These are phyloP conservation scores for Hiodon alosoides DNA, from an alignment of 2,113 vertebrate genomes.

Conservation along the genomic window DNA sequence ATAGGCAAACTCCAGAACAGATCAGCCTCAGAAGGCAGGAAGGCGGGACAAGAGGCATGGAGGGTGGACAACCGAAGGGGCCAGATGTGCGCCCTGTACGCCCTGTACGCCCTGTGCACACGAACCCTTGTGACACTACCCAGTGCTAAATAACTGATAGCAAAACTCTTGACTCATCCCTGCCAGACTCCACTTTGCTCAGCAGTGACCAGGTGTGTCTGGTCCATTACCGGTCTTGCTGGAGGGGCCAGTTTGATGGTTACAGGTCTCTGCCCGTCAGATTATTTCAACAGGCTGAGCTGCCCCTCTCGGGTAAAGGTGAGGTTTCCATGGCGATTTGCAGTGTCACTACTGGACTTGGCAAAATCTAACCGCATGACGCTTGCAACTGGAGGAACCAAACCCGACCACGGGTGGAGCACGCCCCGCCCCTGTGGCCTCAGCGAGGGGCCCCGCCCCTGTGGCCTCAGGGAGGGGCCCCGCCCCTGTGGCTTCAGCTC, in stretches of 20 bases:
- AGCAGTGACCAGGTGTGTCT: conserved; percentile 40
- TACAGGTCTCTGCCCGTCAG: conserved; percentile 55
- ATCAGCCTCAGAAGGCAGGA: background rate
- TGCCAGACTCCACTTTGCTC: conserved; percentile 53
- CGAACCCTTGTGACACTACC: background rate
- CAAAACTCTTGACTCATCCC: conserved; percentile 45
- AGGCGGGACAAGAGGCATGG: too few species aligned
- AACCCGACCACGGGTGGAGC: too few species aligned
- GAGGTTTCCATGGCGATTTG: background rate
- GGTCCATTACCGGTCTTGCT: conserved; percentile 50
- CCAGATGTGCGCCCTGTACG: background rate
- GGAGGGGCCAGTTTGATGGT: conserved; percentile 45
- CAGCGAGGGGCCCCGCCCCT: background rate
- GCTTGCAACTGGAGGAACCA: too few species aligned
- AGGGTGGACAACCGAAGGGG: background rate
- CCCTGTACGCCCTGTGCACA: background rate
- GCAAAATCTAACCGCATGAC: too few species aligned
- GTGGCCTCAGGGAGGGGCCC: background rate
- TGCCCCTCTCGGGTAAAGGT: conserved; percentile 51
- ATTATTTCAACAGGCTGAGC: conserved; percentile 40
- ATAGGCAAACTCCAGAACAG: background rate
- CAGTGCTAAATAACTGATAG: background rate
- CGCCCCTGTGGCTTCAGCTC: too few species aligned
- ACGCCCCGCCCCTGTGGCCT: background rate
- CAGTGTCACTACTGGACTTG: too few species aligned